These are phyloP conservation scores for Xenopus petersii DNA, from an alignment of 2,797 vertebrate species.

Conservation along the genomic window DNA sequence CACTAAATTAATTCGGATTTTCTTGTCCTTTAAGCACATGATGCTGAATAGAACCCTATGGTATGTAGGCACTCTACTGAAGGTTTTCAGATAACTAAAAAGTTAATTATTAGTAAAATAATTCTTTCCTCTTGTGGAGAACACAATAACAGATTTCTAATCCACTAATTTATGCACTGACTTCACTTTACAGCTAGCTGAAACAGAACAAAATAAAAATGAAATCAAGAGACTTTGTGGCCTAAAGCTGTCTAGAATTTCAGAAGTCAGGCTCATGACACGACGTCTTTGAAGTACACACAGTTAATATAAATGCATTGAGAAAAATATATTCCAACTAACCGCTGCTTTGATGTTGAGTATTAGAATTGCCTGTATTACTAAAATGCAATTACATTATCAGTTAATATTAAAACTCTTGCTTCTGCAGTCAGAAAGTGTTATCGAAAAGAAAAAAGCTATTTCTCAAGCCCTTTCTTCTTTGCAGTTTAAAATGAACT, in stretches of 20 bases:
- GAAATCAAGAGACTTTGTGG: constrained; percentile 43
- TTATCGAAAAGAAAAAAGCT: constrained; percentile 35
- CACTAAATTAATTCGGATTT: too few species aligned
- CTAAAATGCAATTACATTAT: constrained; percentile 52
- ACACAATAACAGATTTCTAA: too few species aligned
- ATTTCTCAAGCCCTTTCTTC: constrained; percentile 33
- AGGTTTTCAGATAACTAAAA: too few species aligned
- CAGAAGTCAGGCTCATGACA: constrained; percentile 47
- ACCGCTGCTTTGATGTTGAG: constrained; percentile 34
- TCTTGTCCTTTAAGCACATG: too few species aligned
- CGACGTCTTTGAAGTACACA: constrained; percentile 38
- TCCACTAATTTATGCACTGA: constrained; percentile 42
- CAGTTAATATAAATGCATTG: constrained; percentile 39
- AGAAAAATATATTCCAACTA: constrained; percentile 29
- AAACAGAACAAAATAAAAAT: constrained; percentile 36
- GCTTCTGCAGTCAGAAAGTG: constrained; percentile 20
- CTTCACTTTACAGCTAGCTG: constrained; percentile 36
- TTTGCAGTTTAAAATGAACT: constrained; percentile 16
- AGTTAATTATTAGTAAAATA: too few species aligned
- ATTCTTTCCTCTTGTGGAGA: too few species aligned
- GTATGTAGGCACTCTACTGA: too few species aligned
- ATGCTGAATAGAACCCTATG: too few species aligned
- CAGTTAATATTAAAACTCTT: constrained; percentile 41
- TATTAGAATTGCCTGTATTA: constrained; percentile 40
- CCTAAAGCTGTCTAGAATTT: constrained; percentile 46